phyloP scores from a whole-genome alignment of 1,140 invertebrate genomes.

The Drosophila persimilis region DNA sequence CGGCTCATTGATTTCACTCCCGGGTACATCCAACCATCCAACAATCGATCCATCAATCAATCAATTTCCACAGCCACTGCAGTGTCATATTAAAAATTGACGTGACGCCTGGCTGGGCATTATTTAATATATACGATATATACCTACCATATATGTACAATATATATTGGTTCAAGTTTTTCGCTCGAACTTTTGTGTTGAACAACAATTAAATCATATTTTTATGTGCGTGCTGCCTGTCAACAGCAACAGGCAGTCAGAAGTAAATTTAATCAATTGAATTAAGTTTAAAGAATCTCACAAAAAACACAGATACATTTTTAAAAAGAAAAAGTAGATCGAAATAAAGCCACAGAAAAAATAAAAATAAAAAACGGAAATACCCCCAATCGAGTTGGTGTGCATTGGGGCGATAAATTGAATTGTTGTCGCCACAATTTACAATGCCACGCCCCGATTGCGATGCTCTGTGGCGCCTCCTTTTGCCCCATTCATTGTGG shows the following conservation, averaged over 20 bases:
- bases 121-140: background rate
- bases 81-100: conserved; percentile 33
- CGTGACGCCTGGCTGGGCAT: conserved; percentile 25
- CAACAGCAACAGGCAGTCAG: conserved; percentile 10
- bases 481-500: background rate
- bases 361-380: conserved; percentile 13
- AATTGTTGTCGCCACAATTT: conserved; percentile 75
- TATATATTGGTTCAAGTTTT: background rate
- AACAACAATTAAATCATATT: conserved; percentile 24
- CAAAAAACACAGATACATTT: conserved; percentile 27
- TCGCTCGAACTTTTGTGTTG: conserved; percentile 6
- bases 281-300: conserved; percentile 49
- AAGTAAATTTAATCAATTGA: conserved; percentile 41
- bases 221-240: too few species aligned
- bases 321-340: background rate
- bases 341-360: conserved; percentile 20
- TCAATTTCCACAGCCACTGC: background rate
- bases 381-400: conserved; percentile 23
- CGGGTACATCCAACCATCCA: conserved; percentile 11
- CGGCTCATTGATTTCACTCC: conserved; percentile 10
- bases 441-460: conserved; percentile 21
- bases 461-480: too few species aligned
- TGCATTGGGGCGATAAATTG: conserved; percentile 76
- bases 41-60: conserved; percentile 15
- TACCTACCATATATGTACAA: too few species aligned